Evolutionary conservation across 2,888 invertebrate species (phyloP).

Genomic region (Spilosoma lubricipeda): DNA sequence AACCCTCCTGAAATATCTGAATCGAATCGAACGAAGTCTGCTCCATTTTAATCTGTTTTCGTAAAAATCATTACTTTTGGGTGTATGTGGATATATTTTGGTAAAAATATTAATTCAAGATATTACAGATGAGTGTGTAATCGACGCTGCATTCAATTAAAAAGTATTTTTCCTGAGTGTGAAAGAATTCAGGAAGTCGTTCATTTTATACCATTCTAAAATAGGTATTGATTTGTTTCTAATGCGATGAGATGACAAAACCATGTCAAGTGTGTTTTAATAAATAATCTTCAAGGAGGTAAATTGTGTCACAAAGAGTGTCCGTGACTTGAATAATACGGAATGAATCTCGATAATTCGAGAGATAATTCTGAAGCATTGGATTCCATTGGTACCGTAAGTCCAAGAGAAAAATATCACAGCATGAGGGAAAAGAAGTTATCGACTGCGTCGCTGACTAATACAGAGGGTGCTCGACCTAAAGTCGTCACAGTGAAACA

Average conservation of each 20-base stretch:
- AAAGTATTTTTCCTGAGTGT: conserved; percentile 15
- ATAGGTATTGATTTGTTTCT: conserved; percentile 73
- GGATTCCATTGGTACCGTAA: conserved; percentile 76
- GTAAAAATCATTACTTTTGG: conserved; percentile 40
- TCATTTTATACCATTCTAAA: conserved; percentile 48
- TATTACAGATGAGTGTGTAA: conserved; percentile 6
- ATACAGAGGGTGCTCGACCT: conserved; percentile 88
- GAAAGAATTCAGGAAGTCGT: conserved; percentile 32
- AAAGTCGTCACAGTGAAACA: conserved; percentile 97
- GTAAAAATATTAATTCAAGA: conserved; percentile 13
- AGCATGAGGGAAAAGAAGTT: conserved; percentile 89
- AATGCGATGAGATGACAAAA: conserved; percentile 68
- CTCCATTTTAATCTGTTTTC: conserved; percentile 35
- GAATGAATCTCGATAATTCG: conserved; percentile 82
- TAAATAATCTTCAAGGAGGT: conserved; percentile 53
- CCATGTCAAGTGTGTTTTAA: conserved; percentile 65
- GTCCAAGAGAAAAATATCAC: conserved; percentile 82
- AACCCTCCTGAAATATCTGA: conserved; percentile 16
- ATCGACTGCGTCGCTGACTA: conserved; percentile 88
- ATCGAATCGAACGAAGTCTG: conserved; percentile 12
- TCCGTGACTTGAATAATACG: conserved; percentile 54
- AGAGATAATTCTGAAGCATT: conserved; percentile 81
- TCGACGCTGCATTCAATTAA: conserved; percentile 12
- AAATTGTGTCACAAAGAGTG: conserved; percentile 38
- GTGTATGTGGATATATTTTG: conserved; percentile 15